These are phyloP conservation scores for Phaedon cochleariae DNA, from an alignment of 2,888 invertebrate species.

Conservation along the genomic window DNA sequence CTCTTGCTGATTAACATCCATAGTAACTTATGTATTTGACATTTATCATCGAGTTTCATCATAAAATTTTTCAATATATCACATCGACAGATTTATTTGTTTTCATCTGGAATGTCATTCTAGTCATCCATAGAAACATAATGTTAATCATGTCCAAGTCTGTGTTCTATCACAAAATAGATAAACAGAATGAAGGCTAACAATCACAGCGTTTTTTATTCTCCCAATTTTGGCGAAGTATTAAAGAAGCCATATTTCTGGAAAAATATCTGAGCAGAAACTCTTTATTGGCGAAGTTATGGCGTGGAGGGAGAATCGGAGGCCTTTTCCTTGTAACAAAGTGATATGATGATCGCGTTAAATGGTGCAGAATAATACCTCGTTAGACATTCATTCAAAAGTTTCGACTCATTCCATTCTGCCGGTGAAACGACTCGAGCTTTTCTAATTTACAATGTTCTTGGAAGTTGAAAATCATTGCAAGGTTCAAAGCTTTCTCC, in stretches of 20 bases:
- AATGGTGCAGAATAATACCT: conserved; percentile 63
- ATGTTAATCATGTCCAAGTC: too few species aligned
- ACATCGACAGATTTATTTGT: too few species aligned
- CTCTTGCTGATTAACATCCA: too few species aligned
- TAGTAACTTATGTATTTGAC: too few species aligned
- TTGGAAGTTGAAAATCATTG: conserved; percentile 36
- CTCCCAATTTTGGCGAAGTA: background rate
- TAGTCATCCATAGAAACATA: too few species aligned
- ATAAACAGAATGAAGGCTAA: background rate
- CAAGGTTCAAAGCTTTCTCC: conserved; percentile 38
- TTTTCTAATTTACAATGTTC: conserved; percentile 58
- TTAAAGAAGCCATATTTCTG: conserved; percentile 15
- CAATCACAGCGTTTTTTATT: background rate
- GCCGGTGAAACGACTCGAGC: conserved; percentile 57
- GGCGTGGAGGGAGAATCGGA: conserved; percentile 35
- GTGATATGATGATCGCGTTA: conserved; percentile 63
- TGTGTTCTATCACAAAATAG: background rate
- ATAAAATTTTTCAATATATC: too few species aligned
- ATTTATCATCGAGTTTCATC: too few species aligned
- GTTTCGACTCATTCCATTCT: conserved; percentile 58
- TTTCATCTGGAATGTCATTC: too few species aligned
- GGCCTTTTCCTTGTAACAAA: conserved; percentile 56
- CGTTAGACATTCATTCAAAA: conserved; percentile 63
- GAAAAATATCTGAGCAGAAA: conserved; percentile 30
- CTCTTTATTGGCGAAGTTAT: conserved; percentile 39